These are phyloP conservation scores for Lepilemur ruficaudatus DNA, from an alignment of 2,797 vertebrate genomes.

Conservation along the genomic window DNA sequence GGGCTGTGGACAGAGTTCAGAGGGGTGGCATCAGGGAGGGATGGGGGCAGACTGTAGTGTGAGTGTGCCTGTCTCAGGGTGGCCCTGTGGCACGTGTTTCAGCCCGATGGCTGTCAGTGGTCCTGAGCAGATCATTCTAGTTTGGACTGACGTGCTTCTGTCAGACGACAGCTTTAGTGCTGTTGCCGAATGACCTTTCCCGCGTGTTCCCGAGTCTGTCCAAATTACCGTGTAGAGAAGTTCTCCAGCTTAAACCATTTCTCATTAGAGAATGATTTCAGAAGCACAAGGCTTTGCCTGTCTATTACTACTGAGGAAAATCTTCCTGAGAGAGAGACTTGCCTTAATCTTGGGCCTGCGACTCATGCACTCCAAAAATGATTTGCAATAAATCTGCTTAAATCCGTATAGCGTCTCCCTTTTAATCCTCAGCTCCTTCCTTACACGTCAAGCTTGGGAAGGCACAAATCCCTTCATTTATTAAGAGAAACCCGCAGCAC, in stretches of 20 bases:
- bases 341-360: conserved; percentile 48
- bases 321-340: conserved; percentile 44
- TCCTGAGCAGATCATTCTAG: background rate
- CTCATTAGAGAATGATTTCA: conserved; percentile 52
- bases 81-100: background rate
- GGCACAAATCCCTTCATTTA: conserved; percentile 31
- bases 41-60: background rate
- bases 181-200: conserved; percentile 41
- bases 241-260: conserved; percentile 60
- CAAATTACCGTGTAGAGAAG: conserved; percentile 59
- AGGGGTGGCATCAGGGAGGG: no score
- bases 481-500: conserved; percentile 43
- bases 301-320: conserved; percentile 65
- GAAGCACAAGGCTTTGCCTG: conserved; percentile 48
- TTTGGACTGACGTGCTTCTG: background rate
- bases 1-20: background rate
- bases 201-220: conserved; percentile 41
- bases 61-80: background rate
- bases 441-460: background rate
- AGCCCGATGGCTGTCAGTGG: background rate
- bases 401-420: background rate
- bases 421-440: background rate
- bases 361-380: background rate
- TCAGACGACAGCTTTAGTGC: conserved; percentile 37
- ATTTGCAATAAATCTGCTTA: conserved; percentile 53